Evolutionary conservation across 1,140 invertebrate genomes (phyloP).

Genomic region (Phymastichus coffea): DNA sequence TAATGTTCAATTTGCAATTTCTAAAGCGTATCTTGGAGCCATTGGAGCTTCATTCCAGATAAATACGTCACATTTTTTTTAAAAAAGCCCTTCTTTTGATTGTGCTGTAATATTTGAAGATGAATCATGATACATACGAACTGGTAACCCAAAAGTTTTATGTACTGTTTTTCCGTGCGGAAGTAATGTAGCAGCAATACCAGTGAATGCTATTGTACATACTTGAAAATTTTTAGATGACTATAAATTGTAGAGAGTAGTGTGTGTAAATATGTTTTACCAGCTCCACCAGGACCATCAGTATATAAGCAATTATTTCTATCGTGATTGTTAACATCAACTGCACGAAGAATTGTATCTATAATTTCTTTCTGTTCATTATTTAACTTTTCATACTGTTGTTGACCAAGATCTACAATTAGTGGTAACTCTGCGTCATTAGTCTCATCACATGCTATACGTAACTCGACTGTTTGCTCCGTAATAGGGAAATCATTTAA

Average conservation of each 20-base stretch:
- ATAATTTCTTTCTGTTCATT: background rate
- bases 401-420: background rate
- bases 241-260: background rate
- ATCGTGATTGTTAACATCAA: background rate
- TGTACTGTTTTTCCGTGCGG: conserved; percentile 32
- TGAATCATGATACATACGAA: conserved; percentile 15
- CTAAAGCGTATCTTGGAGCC: conserved; percentile 28
- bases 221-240: background rate
- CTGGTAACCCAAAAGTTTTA: conserved; percentile 30
- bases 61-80: conserved; percentile 27
- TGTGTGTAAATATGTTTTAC: background rate
- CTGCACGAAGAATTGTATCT: background rate
- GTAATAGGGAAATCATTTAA: background rate
- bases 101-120: conserved; percentile 39
- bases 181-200: conserved; percentile 34
- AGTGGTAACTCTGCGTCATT: background rate
- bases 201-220: conserved; percentile 28
- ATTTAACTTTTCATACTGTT: background rate
- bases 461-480: background rate
- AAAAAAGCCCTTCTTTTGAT: conserved; percentile 11
- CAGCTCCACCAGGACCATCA: background rate
- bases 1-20: conserved; percentile 31
- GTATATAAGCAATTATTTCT: background rate
- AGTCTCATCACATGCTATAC: background rate
- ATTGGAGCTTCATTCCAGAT: conserved; percentile 42